phyloP scores from a whole-genome alignment of 2,888 invertebrate species.

The Chrysolina oricalcia region DNA sequence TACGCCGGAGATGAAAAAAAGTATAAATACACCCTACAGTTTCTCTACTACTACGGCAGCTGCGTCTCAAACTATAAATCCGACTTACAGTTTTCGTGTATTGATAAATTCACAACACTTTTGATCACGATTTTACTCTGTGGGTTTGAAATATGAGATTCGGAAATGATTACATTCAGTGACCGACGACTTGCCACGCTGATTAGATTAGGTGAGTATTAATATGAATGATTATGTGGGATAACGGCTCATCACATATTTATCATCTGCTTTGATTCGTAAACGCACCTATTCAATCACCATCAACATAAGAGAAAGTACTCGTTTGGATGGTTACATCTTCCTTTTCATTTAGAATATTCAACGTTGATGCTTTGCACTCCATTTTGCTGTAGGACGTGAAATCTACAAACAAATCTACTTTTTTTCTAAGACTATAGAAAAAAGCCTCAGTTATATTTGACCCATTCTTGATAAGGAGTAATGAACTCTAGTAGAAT shows the following conservation, averaged over 20 bases:
- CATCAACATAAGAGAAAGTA: neutral
- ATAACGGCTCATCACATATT: neutral
- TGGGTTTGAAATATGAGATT: constrained; percentile 12
- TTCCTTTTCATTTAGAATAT: neutral
- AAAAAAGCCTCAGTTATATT: no score
- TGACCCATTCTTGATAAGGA: no score
- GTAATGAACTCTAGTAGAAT: no score
- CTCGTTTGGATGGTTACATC: neutral
- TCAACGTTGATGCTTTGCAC: no score
- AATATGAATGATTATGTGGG: neutral
- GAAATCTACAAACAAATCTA: no score
- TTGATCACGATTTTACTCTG: neutral
- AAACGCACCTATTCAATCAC: neutral
- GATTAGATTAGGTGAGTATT: constrained; percentile 13
- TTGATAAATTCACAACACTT: neutral
- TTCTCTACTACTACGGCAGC: no score
- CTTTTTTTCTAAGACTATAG: no score
- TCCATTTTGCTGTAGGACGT: no score
- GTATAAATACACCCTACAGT: no score
- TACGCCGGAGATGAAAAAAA: no score
- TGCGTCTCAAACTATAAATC: no score
- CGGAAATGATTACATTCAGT: constrained; percentile 12
- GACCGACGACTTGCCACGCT: neutral
- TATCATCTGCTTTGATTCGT: neutral
- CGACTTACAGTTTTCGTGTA: no score